Percentiles rank a stretch among this genome's conserved stretches.
phyloP scores from a whole-genome alignment of 2,113 vertebrate species.

The Cranoglanis bouderius region DNA sequence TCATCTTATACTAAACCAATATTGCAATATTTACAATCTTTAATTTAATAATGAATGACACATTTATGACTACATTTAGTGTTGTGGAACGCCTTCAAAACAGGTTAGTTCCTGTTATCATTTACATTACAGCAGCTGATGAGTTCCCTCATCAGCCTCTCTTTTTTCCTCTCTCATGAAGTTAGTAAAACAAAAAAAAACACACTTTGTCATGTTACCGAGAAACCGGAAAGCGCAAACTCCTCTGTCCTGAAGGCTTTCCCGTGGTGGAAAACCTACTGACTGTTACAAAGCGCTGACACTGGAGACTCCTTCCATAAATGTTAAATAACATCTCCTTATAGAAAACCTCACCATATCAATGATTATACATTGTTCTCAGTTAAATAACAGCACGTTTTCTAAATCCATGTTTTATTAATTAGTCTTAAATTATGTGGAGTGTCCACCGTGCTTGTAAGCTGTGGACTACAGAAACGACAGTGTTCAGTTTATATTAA shows the following conservation, averaged over 20 bases:
- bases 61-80: neutral
- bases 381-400: neutral
- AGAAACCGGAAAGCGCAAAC: neutral
- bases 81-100: neutral
- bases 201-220: neutral
- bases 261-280: too few relatives aligned
- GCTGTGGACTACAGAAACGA: neutral
- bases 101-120: neutral
- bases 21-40: neutral
- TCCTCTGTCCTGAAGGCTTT: neutral
- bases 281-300: too few relatives aligned
- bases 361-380: neutral
- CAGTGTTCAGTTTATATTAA: too few relatives aligned
- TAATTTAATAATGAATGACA: neutral
- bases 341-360: neutral
- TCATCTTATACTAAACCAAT: neutral
- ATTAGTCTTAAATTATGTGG: neutral
- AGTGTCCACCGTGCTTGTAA: neutral
- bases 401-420: neutral
- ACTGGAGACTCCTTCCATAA: too few relatives aligned
- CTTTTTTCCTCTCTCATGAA: too few relatives aligned
- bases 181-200: neutral
- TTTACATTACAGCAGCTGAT: neutral
- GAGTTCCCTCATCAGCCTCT: too few relatives aligned
- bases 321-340: too few relatives aligned